Percentiles rank a stretch among this genome's conserved stretches.
These are phyloP conservation scores for Cantharis flavilabris DNA, from an alignment of 2,888 invertebrate species.

Conservation along the genomic window DNA sequence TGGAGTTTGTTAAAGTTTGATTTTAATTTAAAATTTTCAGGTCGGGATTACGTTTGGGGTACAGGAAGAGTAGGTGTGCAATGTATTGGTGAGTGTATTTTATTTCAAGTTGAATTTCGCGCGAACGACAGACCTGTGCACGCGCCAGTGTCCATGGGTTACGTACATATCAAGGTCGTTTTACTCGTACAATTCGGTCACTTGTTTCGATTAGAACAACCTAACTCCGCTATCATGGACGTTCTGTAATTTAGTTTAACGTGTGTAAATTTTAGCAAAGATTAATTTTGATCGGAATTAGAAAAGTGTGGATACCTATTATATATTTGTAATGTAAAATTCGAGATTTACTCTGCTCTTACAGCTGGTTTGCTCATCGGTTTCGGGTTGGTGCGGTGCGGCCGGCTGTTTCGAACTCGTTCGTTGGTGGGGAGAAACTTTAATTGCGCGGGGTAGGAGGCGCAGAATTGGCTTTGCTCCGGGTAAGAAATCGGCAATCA, in stretches of 20 bases:
- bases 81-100: conserved; percentile 62
- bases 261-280: not conserved
- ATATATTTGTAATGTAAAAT: not conserved
- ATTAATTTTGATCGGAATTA: not conserved
- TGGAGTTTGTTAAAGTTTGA: not conserved
- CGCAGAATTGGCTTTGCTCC: conserved; percentile 32
- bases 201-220: conserved; percentile 1
- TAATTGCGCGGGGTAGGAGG: conserved; percentile 30
- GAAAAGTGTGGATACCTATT: not conserved
- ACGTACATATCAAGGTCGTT: conserved; percentile 42
- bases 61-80: conserved; percentile 62
- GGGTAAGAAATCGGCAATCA: conserved; percentile 34
- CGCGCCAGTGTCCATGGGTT: conserved; percentile 26
- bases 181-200: conserved; percentile 33
- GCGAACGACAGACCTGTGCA: conserved; percentile 28
- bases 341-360: conserved; percentile 4
- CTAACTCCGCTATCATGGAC: not conserved
- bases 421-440: conserved; percentile 16
- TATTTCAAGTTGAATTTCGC: conserved; percentile 27
- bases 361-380: conserved; percentile 21
- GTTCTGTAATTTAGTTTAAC: not conserved
- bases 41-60: conserved; percentile 69
- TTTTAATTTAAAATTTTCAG: conserved; percentile 46
- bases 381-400: conserved; percentile 15
- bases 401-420: conserved; percentile 15